Evolutionary conservation across 1,140 invertebrate species (phyloP), one percentile per base, ranked within the genome.

Genomic region (Zaprionus capensis): DNA sequence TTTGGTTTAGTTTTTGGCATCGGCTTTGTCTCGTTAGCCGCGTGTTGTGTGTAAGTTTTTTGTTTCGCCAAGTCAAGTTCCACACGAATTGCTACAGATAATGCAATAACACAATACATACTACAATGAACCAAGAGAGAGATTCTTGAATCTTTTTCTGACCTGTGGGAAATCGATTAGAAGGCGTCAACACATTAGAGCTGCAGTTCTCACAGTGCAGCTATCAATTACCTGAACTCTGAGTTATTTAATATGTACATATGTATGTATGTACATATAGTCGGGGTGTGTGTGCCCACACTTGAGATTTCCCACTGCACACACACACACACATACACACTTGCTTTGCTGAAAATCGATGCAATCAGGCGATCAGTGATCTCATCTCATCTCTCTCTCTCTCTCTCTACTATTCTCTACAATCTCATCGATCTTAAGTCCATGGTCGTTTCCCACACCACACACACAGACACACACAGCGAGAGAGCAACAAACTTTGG

Each of bases 401-500:
- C 46, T 12, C 20, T 14, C 20, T 51, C 20, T 51, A 12, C 20
- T 11, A 20, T 51, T 51, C 46, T 51, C n/a, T 17, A 9, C 11
- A 51, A 24, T 22, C 46, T 34, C 56, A 71, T 65, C 69, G 61
- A 64, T 65, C 69, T 65, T 65, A 65, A 36, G 53, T 56, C 62
- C 68, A 71, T 26, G 62, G 73, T 44, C 68, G 61, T 71, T 76
- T 76, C 73, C 73, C 73, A 76, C 73, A 76, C 55, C 44, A 49
- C 44, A 49, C 44, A 49, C 44, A 46, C 6, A 11, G 17, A 20
- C n/a, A 49, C 44, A 11, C 28, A 46, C 5, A 22, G 66, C n/a
- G 49, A 56, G 59, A 46, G 79, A 71, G 71, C 76, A 83, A 72
- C 59, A 82, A 83, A 72, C 76, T 80, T 75, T 67, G 81, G 67